Evolutionary conservation across 2,797 vertebrate species (phyloP).

Genomic region (Coregonus sp.): DNA sequence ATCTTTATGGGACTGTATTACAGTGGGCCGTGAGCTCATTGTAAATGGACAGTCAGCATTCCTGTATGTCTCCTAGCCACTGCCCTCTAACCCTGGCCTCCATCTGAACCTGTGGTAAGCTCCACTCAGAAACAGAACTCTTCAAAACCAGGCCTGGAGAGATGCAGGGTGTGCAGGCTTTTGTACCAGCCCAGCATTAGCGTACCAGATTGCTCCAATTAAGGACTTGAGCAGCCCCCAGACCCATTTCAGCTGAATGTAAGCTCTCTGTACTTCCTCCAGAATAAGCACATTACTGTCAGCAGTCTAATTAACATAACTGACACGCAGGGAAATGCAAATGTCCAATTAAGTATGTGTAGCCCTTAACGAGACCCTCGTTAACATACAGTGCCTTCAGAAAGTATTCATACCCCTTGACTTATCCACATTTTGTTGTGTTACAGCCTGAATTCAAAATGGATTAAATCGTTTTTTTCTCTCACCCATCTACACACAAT

Average conservation of each 20-base stretch:
- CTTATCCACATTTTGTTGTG: too few relatives aligned
- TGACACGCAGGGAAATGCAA: slow-evolving; percentile 7
- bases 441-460: too few relatives aligned
- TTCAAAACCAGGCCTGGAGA: not conserved
- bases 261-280: not conserved
- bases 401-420: too few relatives aligned
- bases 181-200: too few relatives aligned
- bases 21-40: not conserved
- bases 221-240: not conserved
- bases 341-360: not conserved
- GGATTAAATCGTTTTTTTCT: too few relatives aligned
- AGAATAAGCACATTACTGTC: not conserved
- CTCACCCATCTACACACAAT: too few relatives aligned
- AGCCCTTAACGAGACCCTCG: not conserved
- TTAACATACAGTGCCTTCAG: not conserved
- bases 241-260: not conserved
- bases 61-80: not conserved
- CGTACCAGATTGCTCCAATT: not conserved
- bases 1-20: not conserved
- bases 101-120: not conserved
- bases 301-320: not conserved
- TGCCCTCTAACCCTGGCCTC: not conserved
- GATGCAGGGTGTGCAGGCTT: not conserved
- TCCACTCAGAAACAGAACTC: not conserved
- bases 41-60: not conserved